Evolutionary conservation across 2,113 vertebrate species (phyloP).

Genomic region (Macheiramphus alcinus): DNA sequence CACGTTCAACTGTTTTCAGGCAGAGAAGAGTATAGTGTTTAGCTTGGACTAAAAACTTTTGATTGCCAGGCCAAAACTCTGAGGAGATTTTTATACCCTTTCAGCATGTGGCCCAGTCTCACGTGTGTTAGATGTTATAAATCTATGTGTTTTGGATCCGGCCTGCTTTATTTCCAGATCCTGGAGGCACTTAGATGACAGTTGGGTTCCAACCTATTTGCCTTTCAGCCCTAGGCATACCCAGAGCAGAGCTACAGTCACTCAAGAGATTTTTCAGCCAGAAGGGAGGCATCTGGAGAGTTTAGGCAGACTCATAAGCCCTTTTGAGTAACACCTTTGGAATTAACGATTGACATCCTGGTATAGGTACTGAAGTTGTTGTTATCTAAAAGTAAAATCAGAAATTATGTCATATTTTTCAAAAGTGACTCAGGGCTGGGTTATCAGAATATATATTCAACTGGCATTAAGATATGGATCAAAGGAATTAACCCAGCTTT

Average conservation of each 20-base stretch:
- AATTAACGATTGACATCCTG: neutral
- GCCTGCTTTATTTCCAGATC: neutral
- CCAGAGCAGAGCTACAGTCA: neutral
- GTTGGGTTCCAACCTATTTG: neutral
- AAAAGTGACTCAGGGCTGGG: neutral
- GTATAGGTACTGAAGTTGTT: neutral
- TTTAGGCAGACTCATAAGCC: neutral
- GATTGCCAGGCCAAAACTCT: neutral
- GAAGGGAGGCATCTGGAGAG: neutral
- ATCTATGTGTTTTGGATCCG: neutral
- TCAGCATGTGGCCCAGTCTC: neutral
- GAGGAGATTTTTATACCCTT: neutral
- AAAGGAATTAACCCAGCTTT: neutral
- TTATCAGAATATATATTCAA: neutral
- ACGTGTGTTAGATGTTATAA: neutral
- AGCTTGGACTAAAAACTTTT: neutral
- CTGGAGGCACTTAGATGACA: neutral
- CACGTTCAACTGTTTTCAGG: accelerated
- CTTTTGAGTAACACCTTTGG: neutral
- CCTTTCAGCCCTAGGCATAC: neutral
- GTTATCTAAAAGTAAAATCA: neutral
- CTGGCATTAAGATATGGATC: neutral
- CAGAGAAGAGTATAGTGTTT: neutral
- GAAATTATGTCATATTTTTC: neutral
- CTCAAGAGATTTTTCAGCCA: neutral